phyloP scores from a whole-genome alignment of 2,113 vertebrate genomes.

The Malurus elegans region DNA sequence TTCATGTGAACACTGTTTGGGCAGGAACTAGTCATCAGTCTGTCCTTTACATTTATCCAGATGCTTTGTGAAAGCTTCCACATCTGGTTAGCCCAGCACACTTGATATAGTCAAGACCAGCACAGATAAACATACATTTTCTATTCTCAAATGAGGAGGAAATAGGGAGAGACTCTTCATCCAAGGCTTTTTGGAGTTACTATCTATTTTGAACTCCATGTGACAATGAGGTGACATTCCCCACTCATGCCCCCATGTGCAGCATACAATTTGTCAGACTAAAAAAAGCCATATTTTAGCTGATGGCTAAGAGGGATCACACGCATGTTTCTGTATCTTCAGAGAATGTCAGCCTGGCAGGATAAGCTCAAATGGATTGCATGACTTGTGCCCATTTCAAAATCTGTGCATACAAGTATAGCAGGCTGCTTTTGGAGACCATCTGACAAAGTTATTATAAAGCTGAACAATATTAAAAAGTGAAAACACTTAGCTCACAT shows the following conservation, averaged over 20 bases:
- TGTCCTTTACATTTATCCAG: background rate
- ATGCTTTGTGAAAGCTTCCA: background rate
- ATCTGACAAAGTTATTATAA: background rate
- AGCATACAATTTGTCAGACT: background rate
- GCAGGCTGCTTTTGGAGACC: background rate
- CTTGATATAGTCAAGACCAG: background rate
- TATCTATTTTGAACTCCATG: background rate
- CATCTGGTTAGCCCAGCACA: background rate
- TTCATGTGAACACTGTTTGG: background rate
- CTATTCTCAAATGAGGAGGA: background rate
- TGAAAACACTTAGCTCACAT: background rate
- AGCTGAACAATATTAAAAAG: background rate
- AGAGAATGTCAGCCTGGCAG: background rate
- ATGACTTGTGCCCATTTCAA: background rate
- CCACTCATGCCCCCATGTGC: background rate
- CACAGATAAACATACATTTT: background rate
- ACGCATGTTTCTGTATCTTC: background rate
- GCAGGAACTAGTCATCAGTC: background rate
- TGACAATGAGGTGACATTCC: background rate
- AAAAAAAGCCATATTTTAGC: background rate
- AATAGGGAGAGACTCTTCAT: background rate
- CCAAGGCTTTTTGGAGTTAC: background rate
- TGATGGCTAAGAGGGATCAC: background rate
- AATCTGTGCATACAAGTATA: background rate
- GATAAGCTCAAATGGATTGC: background rate